Evolutionary conservation across 2,113 vertebrate genomes (phyloP), one percentile per base, ranked within the genome.

Genomic region (Isurus oxyrinchus): DNA sequence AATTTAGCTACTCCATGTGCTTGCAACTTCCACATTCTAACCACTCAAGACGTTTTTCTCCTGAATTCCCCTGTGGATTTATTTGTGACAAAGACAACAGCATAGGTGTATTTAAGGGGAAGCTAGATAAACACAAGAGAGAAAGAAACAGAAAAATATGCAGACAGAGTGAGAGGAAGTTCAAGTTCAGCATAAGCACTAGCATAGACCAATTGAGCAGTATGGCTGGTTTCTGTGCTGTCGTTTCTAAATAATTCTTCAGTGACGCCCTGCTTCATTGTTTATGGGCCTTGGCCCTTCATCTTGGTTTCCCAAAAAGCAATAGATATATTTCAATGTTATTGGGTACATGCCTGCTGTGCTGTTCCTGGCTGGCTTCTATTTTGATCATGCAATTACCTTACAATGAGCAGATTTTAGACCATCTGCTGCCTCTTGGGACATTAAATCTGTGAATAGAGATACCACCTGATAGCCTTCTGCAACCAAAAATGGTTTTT

Each of bases 381-480:
- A 66, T 63, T 94, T 66, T 66, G 59, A 66, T 94, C 90, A 66
- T 11, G 1, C 90, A 93, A 93, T 93, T 63, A 61, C 0, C 35
- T 63, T 40, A 63, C 90, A 94, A 23, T 63, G 59, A 94, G 23
- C 90, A 94, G 59, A 40, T 61, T 40, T 14, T 19, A 21, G 19
- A 44, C 90, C 90, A 94, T 94, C 90, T 94, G 90, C 14, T 40
- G 61, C 66, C 90, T 66, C 90, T 40, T 94, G 90, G 61, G 90
- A 94, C 19, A 66, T 40, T n/a, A 31, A 94, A 40, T 40, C 35
- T 94, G n/a, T 94, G 90, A 66, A 44, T 66, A 94, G 16, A 94
- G 27, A 59, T n/a, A 3, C 31, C 88, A 61, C 3, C 90, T 63
- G 90, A 94, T 61, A 6, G 63, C 13, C 61, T n/a, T 94, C 14